Conservation (phyloP, 2,888 invertebrate species). For the Drosophila histrio region DNA sequence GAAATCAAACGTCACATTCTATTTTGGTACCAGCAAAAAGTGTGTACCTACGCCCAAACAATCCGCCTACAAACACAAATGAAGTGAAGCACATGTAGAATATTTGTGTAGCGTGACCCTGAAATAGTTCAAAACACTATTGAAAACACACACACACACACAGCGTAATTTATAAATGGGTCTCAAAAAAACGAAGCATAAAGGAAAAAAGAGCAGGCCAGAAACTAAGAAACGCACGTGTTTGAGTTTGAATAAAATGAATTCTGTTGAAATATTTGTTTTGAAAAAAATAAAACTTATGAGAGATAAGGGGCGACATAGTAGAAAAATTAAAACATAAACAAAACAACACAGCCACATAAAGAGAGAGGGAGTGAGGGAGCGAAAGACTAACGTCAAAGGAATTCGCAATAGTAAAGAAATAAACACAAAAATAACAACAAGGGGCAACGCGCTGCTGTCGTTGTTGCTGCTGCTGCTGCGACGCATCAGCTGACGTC, state of each 20-base stretch:
- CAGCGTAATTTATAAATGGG: slow-evolving; percentile 13
- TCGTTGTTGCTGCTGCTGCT: neutral
- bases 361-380: slow-evolving; percentile 2
- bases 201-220: slow-evolving; percentile 20
- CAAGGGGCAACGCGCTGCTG: slow-evolving; percentile 15
- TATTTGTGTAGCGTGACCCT: slow-evolving; percentile 49
- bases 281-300: slow-evolving; percentile 15
- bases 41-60: slow-evolving; percentile 11
- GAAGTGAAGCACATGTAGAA: slow-evolving; percentile 18
- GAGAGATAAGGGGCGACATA: slow-evolving; percentile 23
- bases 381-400: neutral
- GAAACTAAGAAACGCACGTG: slow-evolving; percentile 41
- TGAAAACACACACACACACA: slow-evolving; percentile 21
- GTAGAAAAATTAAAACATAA: slow-evolving; percentile 20
- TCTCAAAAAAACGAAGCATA: slow-evolving; percentile 32
- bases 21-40: slow-evolving; percentile 9
- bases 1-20: slow-evolving; percentile 5
- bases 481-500: slow-evolving; percentile 37
- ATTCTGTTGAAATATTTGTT: slow-evolving; percentile 17
- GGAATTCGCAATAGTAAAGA: slow-evolving; percentile 20
- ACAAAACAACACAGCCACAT: slow-evolving; percentile 6
- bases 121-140: slow-evolving; percentile 70
- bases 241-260: slow-evolving; percentile 10
- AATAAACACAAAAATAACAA: slow-evolving; percentile 27
- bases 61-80: slow-evolving; percentile 17